Evolutionary conservation across 2,797 vertebrate species (phyloP).

Genomic region (Lophotriccus pileatus): DNA sequence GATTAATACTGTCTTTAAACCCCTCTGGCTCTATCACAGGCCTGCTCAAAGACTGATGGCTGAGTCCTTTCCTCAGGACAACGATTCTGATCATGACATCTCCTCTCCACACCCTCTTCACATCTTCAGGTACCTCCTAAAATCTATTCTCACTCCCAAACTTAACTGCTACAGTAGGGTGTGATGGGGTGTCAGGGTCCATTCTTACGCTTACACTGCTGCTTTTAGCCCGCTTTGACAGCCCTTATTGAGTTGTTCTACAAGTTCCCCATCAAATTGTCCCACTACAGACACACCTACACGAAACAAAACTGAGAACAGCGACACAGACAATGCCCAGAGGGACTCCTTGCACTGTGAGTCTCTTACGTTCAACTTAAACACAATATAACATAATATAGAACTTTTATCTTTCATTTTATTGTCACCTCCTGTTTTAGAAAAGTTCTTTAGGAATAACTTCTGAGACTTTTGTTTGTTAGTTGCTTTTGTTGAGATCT

Average conservation of each 20-base stretch:
- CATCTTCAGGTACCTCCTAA: background rate
- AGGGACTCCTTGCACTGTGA: background rate
- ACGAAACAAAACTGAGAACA: background rate
- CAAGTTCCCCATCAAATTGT: background rate
- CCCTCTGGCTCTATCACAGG: background rate
- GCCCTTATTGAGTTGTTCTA: background rate
- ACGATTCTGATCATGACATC: background rate
- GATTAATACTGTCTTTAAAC: background rate
- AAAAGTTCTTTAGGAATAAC: background rate
- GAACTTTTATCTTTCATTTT: background rate
- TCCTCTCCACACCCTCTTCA: background rate
- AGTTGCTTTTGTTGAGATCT: fast-evolving
- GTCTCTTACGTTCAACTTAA: background rate
- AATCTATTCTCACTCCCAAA: background rate
- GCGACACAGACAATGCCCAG: fast-evolving
- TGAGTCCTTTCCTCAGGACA: background rate
- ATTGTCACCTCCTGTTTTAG: background rate
- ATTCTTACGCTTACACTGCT: background rate
- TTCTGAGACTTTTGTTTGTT: background rate
- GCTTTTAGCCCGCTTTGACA: background rate
- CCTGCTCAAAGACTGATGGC: background rate
- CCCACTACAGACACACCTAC: background rate
- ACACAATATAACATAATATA: background rate
- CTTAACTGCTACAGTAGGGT: background rate
- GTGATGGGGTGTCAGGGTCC: background rate